Evolutionary conservation across 2,113 vertebrate species (phyloP).

Genomic region (Tapirus terrestris): DNA sequence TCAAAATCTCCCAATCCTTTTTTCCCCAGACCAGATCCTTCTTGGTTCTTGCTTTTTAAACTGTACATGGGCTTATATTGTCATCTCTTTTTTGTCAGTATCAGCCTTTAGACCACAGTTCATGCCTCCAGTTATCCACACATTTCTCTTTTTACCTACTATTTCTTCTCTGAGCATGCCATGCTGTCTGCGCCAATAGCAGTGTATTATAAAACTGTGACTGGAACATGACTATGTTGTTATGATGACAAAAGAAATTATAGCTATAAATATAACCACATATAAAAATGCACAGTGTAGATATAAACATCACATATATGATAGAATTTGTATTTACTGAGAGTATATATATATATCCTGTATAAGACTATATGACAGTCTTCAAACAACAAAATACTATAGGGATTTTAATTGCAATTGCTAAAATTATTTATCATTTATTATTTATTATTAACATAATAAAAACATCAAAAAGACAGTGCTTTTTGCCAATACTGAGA

Average conservation of each 20-base stretch:
- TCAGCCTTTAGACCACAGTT: neutral
- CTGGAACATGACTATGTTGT: neutral
- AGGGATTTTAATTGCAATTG: neutral
- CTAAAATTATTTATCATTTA: neutral
- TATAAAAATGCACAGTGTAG: neutral
- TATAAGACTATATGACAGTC: neutral
- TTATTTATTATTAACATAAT: neutral
- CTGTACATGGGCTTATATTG: neutral
- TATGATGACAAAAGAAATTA: neutral
- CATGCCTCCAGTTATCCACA: neutral
- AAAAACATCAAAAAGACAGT: neutral
- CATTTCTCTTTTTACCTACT: neutral
- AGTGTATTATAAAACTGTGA: neutral
- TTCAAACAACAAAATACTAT: neutral
- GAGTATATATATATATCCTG: neutral
- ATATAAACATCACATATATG: neutral
- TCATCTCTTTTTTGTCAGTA: neutral
- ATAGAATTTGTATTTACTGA: neutral
- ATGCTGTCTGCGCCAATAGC: neutral
- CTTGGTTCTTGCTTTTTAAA: neutral
- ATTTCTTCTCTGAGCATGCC: neutral
- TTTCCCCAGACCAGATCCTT: neutral
- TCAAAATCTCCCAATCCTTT: neutral
- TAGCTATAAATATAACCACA: neutral
- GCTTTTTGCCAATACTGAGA: neutral